These are phyloP conservation scores for Nasonovia ribisnigri DNA, from an alignment of 2,888 invertebrate genomes.

Conservation along the genomic window DNA sequence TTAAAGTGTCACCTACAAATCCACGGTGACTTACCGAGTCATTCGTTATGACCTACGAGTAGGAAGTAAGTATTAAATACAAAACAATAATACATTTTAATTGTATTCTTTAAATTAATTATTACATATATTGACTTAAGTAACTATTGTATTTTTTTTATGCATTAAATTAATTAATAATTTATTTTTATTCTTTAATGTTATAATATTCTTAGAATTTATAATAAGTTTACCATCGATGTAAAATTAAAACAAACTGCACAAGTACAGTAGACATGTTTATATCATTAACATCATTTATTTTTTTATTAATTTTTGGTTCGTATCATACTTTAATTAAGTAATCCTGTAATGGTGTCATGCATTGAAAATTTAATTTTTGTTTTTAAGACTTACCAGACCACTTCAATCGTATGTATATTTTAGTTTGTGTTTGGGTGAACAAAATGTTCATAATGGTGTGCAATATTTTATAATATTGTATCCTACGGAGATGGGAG, in stretches of 20 bases:
- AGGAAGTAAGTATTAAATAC: background rate
- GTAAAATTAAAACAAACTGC: background rate
- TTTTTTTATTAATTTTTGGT: background rate
- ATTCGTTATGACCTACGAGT: background rate
- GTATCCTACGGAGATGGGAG: background rate
- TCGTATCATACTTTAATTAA: background rate
- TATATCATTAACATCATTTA: background rate
- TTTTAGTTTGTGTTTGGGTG: background rate
- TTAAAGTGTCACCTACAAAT: background rate
- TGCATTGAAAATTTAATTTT: background rate
- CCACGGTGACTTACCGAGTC: background rate
- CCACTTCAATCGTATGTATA: background rate
- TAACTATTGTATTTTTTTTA: too few relatives aligned
- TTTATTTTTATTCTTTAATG: background rate
- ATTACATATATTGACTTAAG: too few relatives aligned
- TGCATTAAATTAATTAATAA: too few relatives aligned
- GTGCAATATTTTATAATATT: background rate
- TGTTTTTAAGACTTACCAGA: background rate
- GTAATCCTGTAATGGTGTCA: background rate
- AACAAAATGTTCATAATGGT: background rate
- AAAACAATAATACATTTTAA: background rate
- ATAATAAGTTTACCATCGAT: background rate
- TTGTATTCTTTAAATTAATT: background rate
- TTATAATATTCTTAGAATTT: background rate
- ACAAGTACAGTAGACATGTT: background rate